These are phyloP conservation scores for Anastatus disparis DNA, from an alignment of 1,140 invertebrate genomes.

Conservation along the genomic window DNA sequence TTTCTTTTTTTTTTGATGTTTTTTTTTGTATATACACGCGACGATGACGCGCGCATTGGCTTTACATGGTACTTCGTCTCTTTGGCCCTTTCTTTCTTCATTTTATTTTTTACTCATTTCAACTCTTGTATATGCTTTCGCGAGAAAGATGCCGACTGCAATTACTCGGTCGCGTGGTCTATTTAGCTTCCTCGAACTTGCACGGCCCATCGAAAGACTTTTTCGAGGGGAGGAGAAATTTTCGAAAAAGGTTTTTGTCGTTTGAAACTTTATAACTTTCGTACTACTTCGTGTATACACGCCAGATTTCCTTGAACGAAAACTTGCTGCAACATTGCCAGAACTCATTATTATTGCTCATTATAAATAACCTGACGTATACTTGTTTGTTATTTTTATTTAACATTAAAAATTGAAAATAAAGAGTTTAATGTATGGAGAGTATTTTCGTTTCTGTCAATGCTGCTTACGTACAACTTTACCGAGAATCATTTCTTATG, in stretches of 20 bases:
- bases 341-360: conserved; percentile 33
- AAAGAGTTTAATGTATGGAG: no score
- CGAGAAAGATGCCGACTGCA: conserved; percentile 56
- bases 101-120: not conserved
- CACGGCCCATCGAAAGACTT: conserved; percentile 56
- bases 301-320: no score
- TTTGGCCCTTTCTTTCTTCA: conserved; percentile 47
- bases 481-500: not conserved
- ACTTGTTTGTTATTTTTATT: no score
- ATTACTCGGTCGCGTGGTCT: conserved; percentile 62
- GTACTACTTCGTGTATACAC: no score
- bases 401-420: no score
- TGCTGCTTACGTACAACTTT: not conserved
- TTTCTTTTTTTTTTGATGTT: not conserved
- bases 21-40: conserved; percentile 4
- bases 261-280: no score
- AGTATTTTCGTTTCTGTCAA: not conserved
- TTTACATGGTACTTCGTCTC: conserved; percentile 49
- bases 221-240: not conserved
- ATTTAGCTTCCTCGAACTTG: conserved; percentile 59
- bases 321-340: not conserved
- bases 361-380: conserved; percentile 4
- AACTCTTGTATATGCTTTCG: no score
- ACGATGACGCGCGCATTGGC: conserved; percentile 18
- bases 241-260: not conserved